Evolutionary conservation across 2,113 vertebrate genomes (phyloP), one percentile per base, ranked within the genome.

Genomic region (Mesoclemmys tuberculata): DNA sequence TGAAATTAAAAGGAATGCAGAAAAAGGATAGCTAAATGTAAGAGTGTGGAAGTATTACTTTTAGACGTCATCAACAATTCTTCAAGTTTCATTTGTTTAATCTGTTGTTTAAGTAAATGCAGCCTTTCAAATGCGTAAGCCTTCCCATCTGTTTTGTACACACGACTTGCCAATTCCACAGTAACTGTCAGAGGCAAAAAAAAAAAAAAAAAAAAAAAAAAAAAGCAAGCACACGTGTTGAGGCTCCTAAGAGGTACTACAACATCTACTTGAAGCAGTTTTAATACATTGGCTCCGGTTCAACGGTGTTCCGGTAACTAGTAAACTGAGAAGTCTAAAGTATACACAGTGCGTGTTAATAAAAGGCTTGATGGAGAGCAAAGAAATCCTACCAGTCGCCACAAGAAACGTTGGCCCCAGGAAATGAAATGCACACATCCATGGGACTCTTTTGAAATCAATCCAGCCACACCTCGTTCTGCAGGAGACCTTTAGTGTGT

Each of bases 331-430:
- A 74, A 85, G 84, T 6, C 14, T 46, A 1, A 85, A 80, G 48
- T 6, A 11, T 19, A 49, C 5, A 51, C 22, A 4, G 7, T 2
- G 12, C 1, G 12, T 38, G 31, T 80, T 71, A 82, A 84, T 61
- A 90, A 61, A 85, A 85, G 44, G 55, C 0, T 6, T 21, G 85
- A 71, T 18, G 82, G 84, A 85, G 29, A 56, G n/a, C 54, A 92
- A 48, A 58, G 51, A 54, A 84, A 88, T 18, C 77, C 82, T 49
- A 22, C 38, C 68, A 6, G 35, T 83, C 8, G n/a, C 38, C n/a
- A 0, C 10, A 13, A 48, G 29, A 68, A 0, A 0, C 2, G 24
- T 14, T 24, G 77, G 51, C 44, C 52, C 38, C 38, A 46, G 38
- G 18, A n/a, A 84, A 46, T 13, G 4, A 58, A 51, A 21, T 58